A percentile compares a stretch with the other conserved stretches of the same genome.
Conservation (phyloP, 2,888 invertebrate genomes). For the Philhelius pedissequus region DNA sequence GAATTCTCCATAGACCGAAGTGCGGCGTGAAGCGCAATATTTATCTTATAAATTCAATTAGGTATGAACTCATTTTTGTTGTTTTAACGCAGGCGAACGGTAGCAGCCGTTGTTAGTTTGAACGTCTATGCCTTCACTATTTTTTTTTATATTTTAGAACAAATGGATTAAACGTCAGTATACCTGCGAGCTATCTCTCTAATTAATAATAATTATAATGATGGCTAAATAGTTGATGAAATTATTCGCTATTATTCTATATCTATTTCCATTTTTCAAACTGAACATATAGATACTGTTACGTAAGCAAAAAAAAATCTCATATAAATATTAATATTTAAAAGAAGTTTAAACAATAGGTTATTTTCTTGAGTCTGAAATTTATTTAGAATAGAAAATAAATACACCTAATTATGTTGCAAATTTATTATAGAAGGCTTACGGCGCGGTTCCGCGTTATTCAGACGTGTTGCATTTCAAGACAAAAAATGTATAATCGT, state of each 20-base stretch:
- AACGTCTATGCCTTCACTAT: not conserved
- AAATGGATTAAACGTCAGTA: not conserved
- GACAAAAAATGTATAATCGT: too few relatives aligned
- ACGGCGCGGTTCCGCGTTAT: slow-evolving; percentile 30
- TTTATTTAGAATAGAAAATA: not conserved
- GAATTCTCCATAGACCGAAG: not conserved
- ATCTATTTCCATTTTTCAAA: not conserved
- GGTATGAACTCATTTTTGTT: slow-evolving; percentile 14
- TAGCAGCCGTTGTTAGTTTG: not conserved
- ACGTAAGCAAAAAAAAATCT: not conserved
- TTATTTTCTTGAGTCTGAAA: not conserved
- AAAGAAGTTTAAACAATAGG: not conserved
- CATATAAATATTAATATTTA: not conserved
- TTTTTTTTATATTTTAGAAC: not conserved
- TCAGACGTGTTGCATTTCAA: too few relatives aligned
- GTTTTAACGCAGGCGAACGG: too few relatives aligned
- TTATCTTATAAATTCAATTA: too few relatives aligned
- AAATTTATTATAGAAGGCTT: slow-evolving; percentile 8
- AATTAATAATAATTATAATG: not conserved
- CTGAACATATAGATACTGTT: slow-evolving; percentile 10
- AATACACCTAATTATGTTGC: slow-evolving; percentile 11
- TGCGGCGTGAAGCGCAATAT: slow-evolving; percentile 4
- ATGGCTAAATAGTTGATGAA: slow-evolving; percentile 10
- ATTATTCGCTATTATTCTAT: not conserved
- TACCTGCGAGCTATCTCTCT: not conserved